phyloP scores from a whole-genome alignment of 2,113 vertebrate species.

The Leucopsar rothschildi region DNA sequence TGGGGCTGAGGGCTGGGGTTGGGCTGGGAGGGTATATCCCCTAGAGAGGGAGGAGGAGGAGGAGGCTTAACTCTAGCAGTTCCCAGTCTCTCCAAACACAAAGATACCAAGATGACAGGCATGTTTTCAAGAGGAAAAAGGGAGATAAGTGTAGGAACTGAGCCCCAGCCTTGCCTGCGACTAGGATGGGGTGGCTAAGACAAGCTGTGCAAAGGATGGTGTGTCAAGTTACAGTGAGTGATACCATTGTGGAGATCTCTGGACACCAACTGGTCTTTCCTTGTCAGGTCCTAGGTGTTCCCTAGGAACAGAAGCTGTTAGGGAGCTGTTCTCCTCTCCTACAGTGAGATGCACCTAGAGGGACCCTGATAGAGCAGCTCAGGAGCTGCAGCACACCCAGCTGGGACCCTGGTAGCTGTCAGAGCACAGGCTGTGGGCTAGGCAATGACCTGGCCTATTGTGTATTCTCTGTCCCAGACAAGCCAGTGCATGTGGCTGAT shows the following conservation, averaged over 20 bases:
- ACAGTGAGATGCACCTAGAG: not conserved
- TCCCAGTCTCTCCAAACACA: not conserved
- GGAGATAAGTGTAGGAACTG: not conserved
- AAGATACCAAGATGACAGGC: not conserved
- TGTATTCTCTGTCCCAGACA: conserved; percentile 77
- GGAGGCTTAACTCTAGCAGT: not conserved
- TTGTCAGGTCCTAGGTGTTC: not conserved
- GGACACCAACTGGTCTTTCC: not conserved
- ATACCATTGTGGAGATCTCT: not conserved
- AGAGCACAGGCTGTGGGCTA: not conserved
- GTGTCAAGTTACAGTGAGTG: not conserved
- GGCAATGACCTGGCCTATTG: not conserved
- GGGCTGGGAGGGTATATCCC: not conserved
- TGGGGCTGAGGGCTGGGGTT: not conserved
- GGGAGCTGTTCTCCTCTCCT: not conserved
- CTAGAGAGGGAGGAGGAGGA: not conserved
- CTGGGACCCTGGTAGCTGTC: not conserved
- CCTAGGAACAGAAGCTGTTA: not conserved
- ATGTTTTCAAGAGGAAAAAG: not conserved
- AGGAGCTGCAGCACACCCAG: not conserved
- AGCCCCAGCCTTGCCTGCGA: not conserved
- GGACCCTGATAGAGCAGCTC: not conserved
- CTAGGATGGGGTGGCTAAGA: not conserved
- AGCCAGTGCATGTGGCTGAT: conserved; percentile 99
- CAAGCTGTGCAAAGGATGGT: not conserved